A percentile compares a stretch with the other conserved stretches of the same genome.
Evolutionary conservation across 2,797 vertebrate species (phyloP).

Genomic region (Masticophis lateralis): DNA sequence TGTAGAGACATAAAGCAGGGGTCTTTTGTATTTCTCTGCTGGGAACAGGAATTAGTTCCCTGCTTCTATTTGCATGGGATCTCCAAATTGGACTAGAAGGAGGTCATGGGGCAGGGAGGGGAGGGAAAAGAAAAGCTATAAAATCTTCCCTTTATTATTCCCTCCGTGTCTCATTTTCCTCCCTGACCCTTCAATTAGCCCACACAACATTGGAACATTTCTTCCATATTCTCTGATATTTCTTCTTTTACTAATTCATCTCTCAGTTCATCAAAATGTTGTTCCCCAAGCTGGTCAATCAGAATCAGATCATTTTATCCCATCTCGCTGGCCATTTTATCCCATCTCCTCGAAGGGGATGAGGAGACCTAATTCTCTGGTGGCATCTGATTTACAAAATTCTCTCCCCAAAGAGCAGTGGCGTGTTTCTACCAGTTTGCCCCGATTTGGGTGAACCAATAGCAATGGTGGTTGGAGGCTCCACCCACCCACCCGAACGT

Average conservation of each 20-base stretch:
- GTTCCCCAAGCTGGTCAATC: not conserved
- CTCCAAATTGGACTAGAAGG: not conserved
- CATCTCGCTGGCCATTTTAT: not conserved
- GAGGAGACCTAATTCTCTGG: not conserved
- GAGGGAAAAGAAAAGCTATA: not conserved
- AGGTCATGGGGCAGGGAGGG: not conserved
- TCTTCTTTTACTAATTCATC: not conserved
- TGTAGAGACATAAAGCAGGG: not conserved
- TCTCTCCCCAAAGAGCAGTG: not conserved
- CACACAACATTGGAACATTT: not conserved
- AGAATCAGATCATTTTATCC: not conserved
- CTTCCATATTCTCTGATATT: not conserved
- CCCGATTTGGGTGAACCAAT: too few species aligned
- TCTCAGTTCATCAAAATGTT: not conserved
- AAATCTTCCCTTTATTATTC: not conserved
- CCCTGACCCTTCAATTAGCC: not conserved
- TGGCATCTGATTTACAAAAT: not conserved
- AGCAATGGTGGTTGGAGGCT: too few species aligned
- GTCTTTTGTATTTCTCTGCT: not conserved
- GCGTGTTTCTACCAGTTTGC: too few species aligned
- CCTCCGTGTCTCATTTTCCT: not conserved
- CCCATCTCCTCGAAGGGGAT: not conserved
- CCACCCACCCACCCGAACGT: too few species aligned
- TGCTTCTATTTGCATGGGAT: not conserved
- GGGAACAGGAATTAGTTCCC: not conserved